Percentiles rank a stretch among this genome's conserved stretches.
phyloP scores from a whole-genome alignment of 2,888 invertebrate species.

The Nipponacmea schrenckii region DNA sequence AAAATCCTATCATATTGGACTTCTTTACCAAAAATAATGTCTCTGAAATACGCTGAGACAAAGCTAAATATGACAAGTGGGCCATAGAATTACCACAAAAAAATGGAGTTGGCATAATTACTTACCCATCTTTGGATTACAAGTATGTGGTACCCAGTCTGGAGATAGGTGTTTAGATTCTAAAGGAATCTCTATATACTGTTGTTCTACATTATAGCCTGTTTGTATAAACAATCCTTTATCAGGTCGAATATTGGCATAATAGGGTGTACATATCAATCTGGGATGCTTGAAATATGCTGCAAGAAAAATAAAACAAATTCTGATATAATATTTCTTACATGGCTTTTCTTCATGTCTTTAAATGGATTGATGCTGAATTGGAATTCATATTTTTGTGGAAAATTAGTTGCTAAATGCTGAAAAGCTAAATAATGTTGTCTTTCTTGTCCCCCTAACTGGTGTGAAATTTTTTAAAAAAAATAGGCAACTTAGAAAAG shows the following conservation, averaged over 20 bases:
- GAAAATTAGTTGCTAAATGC: not conserved
- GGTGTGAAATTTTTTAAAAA: too few relatives aligned
- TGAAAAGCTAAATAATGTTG: too few relatives aligned
- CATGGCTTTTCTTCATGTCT: too few relatives aligned
- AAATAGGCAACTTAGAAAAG: too few relatives aligned
- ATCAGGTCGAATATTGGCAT: constrained; percentile 43
- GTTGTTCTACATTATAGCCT: constrained; percentile 47
- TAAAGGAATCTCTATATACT: constrained; percentile 49
- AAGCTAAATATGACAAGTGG: too few relatives aligned
- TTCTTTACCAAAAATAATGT: too few relatives aligned
- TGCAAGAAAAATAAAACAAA: constrained; percentile 32
- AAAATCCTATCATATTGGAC: too few relatives aligned
- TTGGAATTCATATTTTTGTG: too few relatives aligned
- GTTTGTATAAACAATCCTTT: constrained; percentile 58
- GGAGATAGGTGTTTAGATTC: constrained; percentile 44
- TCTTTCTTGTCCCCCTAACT: too few relatives aligned
- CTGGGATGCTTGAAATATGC: constrained; percentile 61
- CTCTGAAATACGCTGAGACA: too few relatives aligned
- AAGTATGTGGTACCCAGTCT: constrained; percentile 50
- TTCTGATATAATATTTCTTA: not conserved
- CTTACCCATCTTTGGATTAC: constrained; percentile 58
- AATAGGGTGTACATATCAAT: constrained; percentile 54
- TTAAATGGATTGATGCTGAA: too few relatives aligned
- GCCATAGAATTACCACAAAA: too few relatives aligned
- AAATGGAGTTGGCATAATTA: constrained; percentile 9